phyloP scores from a whole-genome alignment of 2,113 vertebrate species.

The Galbula dea region DNA sequence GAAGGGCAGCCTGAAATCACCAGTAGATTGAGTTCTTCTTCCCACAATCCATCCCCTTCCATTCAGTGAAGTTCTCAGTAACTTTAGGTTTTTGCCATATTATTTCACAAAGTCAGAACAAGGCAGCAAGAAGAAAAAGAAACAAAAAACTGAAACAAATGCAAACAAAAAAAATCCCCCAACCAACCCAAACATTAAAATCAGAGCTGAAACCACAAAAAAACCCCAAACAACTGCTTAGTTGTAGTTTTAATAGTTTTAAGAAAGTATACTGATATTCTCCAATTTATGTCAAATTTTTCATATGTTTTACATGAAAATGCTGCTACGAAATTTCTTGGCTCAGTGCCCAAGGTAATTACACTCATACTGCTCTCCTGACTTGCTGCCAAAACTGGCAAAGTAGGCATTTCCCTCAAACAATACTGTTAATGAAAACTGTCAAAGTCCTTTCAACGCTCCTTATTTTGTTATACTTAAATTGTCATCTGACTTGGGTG shows the following conservation, averaged over 20 bases:
- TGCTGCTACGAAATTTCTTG: slow-evolving; percentile 2
- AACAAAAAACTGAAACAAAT: too few species aligned
- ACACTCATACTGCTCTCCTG: neutral
- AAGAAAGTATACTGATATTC: neutral
- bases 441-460: slow-evolving; percentile 39
- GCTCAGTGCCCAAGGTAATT: slow-evolving; percentile 39
- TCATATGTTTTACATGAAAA: slow-evolving; percentile 34
- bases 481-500: slow-evolving; percentile 39
- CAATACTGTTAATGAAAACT: slow-evolving; percentile 42
- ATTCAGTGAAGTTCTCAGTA: neutral
- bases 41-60: neutral
- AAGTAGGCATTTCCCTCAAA: slow-evolving; percentile 39
- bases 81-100: neutral
- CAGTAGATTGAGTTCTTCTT: neutral
- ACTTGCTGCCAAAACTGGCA: slow-evolving; percentile 1
- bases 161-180: neutral
- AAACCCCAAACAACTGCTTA: neutral
- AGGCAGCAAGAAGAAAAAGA: neutral
- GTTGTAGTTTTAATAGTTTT: slow-evolving; percentile 17
- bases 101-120: neutral
- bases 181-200: neutral
- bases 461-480: slow-evolving; percentile 43
- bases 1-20: neutral
- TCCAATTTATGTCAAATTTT: slow-evolving; percentile 39
- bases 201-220: neutral